Evolutionary conservation across 2,113 vertebrate genomes (phyloP).

Genomic region (Eulacestoma nigropectus): DNA sequence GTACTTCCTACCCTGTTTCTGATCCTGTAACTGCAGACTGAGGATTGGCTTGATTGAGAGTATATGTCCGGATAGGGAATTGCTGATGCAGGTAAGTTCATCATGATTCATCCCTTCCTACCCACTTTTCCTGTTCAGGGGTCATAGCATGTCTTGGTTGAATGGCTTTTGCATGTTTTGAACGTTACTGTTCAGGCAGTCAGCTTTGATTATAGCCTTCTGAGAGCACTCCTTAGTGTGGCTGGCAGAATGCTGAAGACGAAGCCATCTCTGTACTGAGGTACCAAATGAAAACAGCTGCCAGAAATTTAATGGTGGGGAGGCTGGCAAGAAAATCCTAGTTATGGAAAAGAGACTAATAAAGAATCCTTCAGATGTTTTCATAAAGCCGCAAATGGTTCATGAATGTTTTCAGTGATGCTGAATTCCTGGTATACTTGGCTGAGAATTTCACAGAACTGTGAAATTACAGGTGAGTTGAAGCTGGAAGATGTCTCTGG

Average conservation of each 20-base stretch:
- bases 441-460: background rate
- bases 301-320: background rate
- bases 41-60: background rate
- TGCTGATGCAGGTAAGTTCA: background rate
- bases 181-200: background rate
- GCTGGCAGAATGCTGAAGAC: background rate
- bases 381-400: background rate
- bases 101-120: background rate
- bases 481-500: background rate
- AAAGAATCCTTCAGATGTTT: background rate
- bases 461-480: background rate
- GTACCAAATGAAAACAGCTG: background rate
- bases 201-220: background rate
- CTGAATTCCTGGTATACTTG: background rate
- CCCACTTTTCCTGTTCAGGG: background rate
- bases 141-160: background rate
- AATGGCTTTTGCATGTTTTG: background rate
- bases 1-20: background rate
- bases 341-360: background rate
- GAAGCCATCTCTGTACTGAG: background rate
- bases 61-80: background rate
- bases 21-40: background rate
- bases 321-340: background rate
- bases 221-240: background rate
- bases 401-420: background rate